Percentiles rank a stretch among this genome's conserved stretches.
Conservation (phyloP, 2,797 vertebrate species). For the Pampus argenteus region DNA sequence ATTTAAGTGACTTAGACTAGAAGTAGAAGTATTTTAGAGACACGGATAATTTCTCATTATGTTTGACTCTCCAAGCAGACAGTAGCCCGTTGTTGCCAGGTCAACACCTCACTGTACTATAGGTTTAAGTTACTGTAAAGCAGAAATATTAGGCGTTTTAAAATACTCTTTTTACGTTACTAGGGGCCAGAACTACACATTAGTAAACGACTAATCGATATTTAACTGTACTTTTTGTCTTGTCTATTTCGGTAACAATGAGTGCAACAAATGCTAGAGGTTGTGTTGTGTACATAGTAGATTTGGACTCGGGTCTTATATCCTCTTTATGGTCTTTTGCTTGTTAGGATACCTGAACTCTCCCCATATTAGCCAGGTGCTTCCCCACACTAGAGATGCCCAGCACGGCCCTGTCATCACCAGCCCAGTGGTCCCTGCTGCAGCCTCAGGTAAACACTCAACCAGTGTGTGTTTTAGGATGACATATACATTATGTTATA, state of each 20-base stretch:
- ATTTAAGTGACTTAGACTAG: too few species aligned
- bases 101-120: neutral
- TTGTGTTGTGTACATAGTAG: neutral
- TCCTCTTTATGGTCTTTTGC: neutral
- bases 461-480: neutral
- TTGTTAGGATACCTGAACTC: constrained; percentile 84
- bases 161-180: too few species aligned
- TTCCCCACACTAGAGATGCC: constrained; percentile 69
- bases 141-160: too few species aligned
- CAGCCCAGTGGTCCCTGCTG: constrained; percentile 75
- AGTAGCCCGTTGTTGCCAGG: too few species aligned
- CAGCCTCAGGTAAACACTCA: constrained; percentile 72
- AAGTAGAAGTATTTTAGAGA: too few species aligned
- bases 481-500: neutral
- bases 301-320: rapidly evolving
- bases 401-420: constrained; percentile 78
- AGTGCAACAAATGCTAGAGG: neutral
- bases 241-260: neutral
- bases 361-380: constrained; percentile 78
- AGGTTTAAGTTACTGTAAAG: neutral
- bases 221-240: rapidly evolving
- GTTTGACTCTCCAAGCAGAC: too few species aligned
- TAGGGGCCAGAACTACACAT: neutral
- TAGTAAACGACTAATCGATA: neutral
- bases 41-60: too few species aligned